Conservation (phyloP, 1,140 invertebrate genomes). For the Cydia fagiglandana region DNA sequence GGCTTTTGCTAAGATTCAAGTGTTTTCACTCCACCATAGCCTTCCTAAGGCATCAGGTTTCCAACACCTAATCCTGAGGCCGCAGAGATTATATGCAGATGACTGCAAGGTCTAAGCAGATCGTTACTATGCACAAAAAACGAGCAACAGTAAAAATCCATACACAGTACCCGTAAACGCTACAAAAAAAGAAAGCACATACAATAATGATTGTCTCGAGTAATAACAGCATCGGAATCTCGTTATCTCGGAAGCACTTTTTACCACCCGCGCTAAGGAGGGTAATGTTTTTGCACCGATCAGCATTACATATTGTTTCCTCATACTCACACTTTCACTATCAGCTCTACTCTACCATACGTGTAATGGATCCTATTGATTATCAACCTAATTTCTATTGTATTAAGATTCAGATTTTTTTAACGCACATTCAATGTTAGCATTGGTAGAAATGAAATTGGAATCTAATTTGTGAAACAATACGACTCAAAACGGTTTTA, state of each 20-base stretch:
- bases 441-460: neutral
- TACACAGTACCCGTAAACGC: neutral
- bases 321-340: conserved; percentile 44
- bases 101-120: no score
- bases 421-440: no score
- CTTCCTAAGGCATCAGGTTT: no score
- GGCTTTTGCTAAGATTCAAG: no score
- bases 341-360: conserved; percentile 38
- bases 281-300: conserved; percentile 25
- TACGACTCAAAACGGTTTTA: neutral
- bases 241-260: conserved; percentile 7
- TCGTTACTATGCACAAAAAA: no score
- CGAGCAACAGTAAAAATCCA: no score
- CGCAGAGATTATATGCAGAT: no score
- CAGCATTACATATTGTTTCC: conserved; percentile 30
- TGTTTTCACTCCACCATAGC: no score
- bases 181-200: neutral
- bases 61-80: no score
- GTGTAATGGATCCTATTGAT: neutral
- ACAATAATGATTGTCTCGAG: neutral
- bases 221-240: neutral
- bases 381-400: neutral
- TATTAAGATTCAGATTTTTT: neutral
- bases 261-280: conserved; percentile 4
- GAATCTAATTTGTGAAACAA: neutral